Percentiles rank a stretch among this genome's conserved stretches.
Conservation (phyloP, 2,113 vertebrate species). For the Rhinolophus ferrumequinum region DNA sequence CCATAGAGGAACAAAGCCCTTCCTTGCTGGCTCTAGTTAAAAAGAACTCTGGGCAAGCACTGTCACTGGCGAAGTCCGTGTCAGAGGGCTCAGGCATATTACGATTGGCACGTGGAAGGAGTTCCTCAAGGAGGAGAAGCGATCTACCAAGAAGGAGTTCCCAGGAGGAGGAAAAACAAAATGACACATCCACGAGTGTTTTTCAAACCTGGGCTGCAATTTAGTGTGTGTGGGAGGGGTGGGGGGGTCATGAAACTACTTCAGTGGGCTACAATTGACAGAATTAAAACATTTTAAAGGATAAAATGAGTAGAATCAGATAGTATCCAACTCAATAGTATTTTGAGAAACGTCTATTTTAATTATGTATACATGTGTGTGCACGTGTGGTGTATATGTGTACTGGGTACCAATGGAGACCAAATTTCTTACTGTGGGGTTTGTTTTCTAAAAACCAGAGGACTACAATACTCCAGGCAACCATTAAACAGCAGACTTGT, state of each 20-base stretch:
- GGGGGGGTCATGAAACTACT: not conserved
- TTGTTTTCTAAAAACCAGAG: not conserved
- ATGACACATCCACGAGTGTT: not conserved
- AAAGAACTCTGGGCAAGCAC: not conserved
- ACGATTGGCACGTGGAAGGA: not conserved
- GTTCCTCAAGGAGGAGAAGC: not conserved
- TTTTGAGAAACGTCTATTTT: not conserved
- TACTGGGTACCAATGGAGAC: not conserved
- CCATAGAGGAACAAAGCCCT: not conserved
- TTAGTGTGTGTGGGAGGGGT: not conserved
- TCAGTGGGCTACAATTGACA: not conserved
- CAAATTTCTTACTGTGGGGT: not conserved
- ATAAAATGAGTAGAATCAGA: not conserved
- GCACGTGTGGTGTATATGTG: not conserved
- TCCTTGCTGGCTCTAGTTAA: not conserved
- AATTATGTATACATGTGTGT: not conserved
- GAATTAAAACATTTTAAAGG: not conserved
- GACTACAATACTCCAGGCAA: not conserved
- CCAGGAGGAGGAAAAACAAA: not conserved
- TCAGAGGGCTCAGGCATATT: not conserved
- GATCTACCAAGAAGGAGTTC: not conserved
- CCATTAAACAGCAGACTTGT: not conserved
- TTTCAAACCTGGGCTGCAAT: not conserved
- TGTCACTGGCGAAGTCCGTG: not conserved
- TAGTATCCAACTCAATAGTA: not conserved